Base-by-base conservation (phyloP, 2,797 vertebrate genomes). In the Perodicticus potto region DNA sequence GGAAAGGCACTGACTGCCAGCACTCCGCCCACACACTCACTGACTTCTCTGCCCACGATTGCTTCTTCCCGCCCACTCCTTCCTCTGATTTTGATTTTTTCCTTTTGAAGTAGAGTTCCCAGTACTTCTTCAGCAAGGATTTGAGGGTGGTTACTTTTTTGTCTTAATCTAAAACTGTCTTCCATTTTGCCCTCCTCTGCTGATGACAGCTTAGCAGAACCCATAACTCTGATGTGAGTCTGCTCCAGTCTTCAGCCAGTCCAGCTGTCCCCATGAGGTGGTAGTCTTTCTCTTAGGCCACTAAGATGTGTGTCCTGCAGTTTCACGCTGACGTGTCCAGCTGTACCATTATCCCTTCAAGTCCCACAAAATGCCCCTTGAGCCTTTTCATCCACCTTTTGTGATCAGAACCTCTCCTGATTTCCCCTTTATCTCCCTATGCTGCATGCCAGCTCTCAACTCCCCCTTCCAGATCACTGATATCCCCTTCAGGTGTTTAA, bases 161-260 rank as follows among this genome's bases (percentile, higher is more conserved):
- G 81, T 92, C 86, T 94, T 61, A 8, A 3, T 70, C 78, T 90
- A 77, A 88, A 96, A 85, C 73, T 20, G 93, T 34, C 40, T 73
- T 95, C 57, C 40, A 34, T 65, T 57, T 13, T 70, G 53, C 5
- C 72, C 43, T 57, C 49, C 69, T 55, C 55, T 17, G 12, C 1
- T 0, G 65, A 59, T 4, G 4, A 9, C 3, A 40, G 85, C 29
- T 87, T 8, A 2, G 70, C 43, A 9, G 29, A 20, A 2, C 34
- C 13, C 13, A 37, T 37, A 45, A 17, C 23, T 16, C 80, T 3
- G 0, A 27, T 2, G 4, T 37, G 7, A 22, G 22, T 19, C 3
- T 29, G 70, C n/a, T n/a, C 65, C 27, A 7, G 55, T 22, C 57
- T 55, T 32, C 14, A 2, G n/a, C 20, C 20, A 7, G 8, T 2